Conservation (phyloP, 2,113 vertebrate species). For the Astur gentilis region DNA sequence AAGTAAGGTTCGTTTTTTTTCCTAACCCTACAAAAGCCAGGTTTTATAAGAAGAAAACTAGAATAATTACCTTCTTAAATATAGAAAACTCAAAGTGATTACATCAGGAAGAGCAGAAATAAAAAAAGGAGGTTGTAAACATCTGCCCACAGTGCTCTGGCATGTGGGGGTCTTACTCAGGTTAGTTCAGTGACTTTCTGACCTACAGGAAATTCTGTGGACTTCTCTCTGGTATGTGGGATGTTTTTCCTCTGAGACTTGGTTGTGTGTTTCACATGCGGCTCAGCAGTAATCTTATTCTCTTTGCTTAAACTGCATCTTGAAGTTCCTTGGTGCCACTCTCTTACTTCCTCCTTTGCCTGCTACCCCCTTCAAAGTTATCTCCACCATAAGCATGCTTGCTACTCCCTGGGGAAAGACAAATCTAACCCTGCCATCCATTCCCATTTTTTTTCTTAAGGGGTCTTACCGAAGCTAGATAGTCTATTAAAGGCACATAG, state of each 20-base stretch:
- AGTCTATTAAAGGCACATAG: not conserved
- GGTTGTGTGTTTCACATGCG: not conserved
- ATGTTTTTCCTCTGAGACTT: not conserved
- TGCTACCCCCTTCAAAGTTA: not conserved
- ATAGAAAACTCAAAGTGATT: not conserved
- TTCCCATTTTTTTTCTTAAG: not conserved
- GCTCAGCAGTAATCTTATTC: not conserved
- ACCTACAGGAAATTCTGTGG: not conserved
- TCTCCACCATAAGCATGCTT: not conserved
- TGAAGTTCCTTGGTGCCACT: not conserved
- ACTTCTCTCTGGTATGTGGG: not conserved
- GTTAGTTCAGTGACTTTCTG: not conserved
- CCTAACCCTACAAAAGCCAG: not conserved
- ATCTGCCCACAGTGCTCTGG: not conserved
- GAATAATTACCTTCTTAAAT: not conserved
- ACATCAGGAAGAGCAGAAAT: not conserved
- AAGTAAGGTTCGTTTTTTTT: not conserved
- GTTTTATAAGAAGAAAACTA: not conserved
- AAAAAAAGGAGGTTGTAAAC: not conserved
- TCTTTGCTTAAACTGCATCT: not conserved
- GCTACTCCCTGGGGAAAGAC: not conserved
- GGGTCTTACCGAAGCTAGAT: not conserved
- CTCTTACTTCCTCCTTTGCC: not conserved
- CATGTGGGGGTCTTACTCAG: not conserved
- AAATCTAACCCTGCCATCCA: not conserved